Evolutionary conservation across 2,888 invertebrate genomes (phyloP).

Genomic region (Lasioglossum villosulum): DNA sequence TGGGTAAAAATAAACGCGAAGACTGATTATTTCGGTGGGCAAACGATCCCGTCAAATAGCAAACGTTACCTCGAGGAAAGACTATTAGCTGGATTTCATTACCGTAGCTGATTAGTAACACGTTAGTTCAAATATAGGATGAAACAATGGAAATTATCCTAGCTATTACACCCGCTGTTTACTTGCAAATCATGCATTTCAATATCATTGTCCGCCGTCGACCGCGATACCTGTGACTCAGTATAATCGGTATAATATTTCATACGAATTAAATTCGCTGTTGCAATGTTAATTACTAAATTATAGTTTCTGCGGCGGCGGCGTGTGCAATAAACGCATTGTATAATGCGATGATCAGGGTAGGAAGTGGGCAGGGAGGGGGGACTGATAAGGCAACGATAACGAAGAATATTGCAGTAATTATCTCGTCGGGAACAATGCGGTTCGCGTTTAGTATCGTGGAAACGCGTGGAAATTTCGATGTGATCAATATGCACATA

Average conservation of each 20-base stretch:
- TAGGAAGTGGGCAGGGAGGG: not conserved
- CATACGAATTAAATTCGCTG: slow-evolving; percentile 17
- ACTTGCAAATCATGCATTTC: slow-evolving; percentile 22
- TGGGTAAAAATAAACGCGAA: too few relatives aligned
- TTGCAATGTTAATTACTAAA: not conserved
- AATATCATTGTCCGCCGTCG: not conserved
- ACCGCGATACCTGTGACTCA: not conserved
- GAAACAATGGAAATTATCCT: not conserved
- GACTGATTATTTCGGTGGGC: too few relatives aligned
- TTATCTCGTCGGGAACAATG: slow-evolving; percentile 17
- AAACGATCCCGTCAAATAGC: not conserved
- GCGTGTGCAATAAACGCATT: slow-evolving; percentile 13
- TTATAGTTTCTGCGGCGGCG: not conserved
- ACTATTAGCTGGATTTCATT: not conserved
- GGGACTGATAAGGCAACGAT: not conserved
- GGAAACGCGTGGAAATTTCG: slow-evolving; percentile 18
- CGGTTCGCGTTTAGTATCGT: not conserved
- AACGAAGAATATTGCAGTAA: slow-evolving; percentile 15
- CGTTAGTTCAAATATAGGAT: not conserved
- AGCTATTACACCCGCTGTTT: not conserved
- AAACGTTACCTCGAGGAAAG: not conserved
- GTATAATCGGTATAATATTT: slow-evolving; percentile 9
- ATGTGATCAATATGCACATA: slow-evolving; percentile 40
- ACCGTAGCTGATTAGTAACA: not conserved
- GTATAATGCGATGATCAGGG: not conserved